Percentiles rank a stretch among this genome's conserved stretches.
Evolutionary conservation across 2,113 vertebrate genomes (phyloP).

Genomic region (Heterotis niloticus): DNA sequence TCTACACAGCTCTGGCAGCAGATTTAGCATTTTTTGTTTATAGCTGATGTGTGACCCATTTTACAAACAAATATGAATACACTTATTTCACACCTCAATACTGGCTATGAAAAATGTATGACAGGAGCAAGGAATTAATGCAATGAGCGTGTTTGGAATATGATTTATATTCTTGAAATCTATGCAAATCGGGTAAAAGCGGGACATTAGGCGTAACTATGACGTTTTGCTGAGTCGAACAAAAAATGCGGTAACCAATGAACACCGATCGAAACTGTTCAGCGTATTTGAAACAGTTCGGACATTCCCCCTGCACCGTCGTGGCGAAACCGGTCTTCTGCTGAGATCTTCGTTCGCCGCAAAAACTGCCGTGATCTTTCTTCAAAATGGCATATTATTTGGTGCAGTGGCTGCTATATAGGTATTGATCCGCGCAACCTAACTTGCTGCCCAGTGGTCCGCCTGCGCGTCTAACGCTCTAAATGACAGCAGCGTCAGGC

Average conservation of each 20-base stretch:
- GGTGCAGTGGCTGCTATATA: conserved; percentile 1
- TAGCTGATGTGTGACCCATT: too few relatives aligned
- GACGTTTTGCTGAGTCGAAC: not conserved
- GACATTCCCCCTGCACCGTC: not conserved
- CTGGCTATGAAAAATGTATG: too few relatives aligned
- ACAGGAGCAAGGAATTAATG: too few relatives aligned
- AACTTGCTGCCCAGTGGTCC: conserved; percentile 9
- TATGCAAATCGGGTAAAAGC: too few relatives aligned
- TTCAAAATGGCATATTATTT: not conserved
- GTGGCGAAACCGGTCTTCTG: not conserved
- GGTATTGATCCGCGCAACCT: conserved; percentile 3
- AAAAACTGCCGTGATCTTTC: not conserved
- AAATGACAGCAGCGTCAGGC: conserved; percentile 43
- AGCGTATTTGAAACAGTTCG: not conserved
- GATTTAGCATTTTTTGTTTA: not conserved
- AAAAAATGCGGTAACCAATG: not conserved
- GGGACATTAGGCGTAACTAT: not conserved
- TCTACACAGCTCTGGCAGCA: not conserved
- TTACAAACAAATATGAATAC: too few relatives aligned
- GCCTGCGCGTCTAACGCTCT: not conserved
- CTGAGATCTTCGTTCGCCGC: not conserved
- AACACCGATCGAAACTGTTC: not conserved
- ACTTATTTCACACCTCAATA: too few relatives aligned
- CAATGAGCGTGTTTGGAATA: too few relatives aligned
- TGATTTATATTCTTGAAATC: too few relatives aligned